Percentiles rank a stretch among this genome's conserved stretches.
Conservation (phyloP, 2,888 invertebrate species). For the Leucozona laternaria region DNA sequence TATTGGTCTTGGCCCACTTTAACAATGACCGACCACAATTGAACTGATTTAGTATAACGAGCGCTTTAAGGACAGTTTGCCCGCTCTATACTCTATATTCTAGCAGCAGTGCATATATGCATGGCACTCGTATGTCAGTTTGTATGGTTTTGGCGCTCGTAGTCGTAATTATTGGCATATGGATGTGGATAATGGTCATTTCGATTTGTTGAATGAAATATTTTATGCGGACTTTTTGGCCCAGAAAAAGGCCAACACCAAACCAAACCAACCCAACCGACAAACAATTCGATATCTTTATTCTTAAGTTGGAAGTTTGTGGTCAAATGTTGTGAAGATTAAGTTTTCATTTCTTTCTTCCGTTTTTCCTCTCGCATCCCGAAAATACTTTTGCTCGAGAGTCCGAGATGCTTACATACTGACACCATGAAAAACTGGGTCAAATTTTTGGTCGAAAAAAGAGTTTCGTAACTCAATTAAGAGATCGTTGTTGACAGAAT, state of each 20-base stretch:
- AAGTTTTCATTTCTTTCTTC: constrained; percentile 11
- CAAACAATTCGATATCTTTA: constrained; percentile 24
- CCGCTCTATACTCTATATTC: background rate
- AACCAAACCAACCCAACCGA: background rate
- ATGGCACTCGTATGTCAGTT: constrained; percentile 47
- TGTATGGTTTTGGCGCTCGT: constrained; percentile 64
- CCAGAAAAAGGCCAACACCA: constrained; percentile 22
- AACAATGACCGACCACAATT: constrained; percentile 73
- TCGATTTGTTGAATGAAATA: constrained; percentile 75
- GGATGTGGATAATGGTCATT: constrained; percentile 73
- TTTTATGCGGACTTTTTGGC: constrained; percentile 71
- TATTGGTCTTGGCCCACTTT: constrained; percentile 74
- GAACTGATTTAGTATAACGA: constrained; percentile 74
- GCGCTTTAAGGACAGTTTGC: constrained; percentile 70
- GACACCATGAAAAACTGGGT: constrained; percentile 19
- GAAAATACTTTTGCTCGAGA: background rate
- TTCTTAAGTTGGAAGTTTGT: background rate
- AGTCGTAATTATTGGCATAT: constrained; percentile 73
- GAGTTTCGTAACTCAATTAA: constrained; percentile 29
- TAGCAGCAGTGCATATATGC: constrained; percentile 50
- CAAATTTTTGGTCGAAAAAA: constrained; percentile 1
- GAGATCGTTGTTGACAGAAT: constrained; percentile 33
- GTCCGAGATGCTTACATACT: constrained; percentile 7
- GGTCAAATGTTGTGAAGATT: constrained; percentile 12
- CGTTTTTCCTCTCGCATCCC: background rate